Evolutionary conservation across 2,888 invertebrate genomes (phyloP), one percentile per base, ranked within the genome.

Genomic region (Cheilosia soror): DNA sequence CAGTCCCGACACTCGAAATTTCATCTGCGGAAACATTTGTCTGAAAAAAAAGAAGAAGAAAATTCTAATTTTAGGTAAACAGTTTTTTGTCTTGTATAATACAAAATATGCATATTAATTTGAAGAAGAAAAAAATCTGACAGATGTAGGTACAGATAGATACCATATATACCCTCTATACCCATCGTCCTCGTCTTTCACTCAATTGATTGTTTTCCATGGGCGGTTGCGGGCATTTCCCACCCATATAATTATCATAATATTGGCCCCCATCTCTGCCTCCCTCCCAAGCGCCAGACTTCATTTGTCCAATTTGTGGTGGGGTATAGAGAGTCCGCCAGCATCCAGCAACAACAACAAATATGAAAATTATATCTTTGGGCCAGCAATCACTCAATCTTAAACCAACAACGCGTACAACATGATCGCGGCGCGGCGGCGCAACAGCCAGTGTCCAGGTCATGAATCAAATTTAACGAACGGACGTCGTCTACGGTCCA

Each of bases 11-110:
- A 99, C 97, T 92, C 98, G 97, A 93, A 99, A 98, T 95, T 99
- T 99, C 96, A 97, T 99, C 94, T 99, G 98, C 91, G 99, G 99
- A 94, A 99, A 99, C 98, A 99, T 99, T 95, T 99, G 98, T 95
- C 99, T 99, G 96, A 88, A 96, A 94, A 88, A 62, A 87, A 73
- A n/a, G n/a, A 85, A 29, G 77, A 73, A 78, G 75, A 73, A 58
- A 37, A 47, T 15, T 4, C 4, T 4, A 37, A 37, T 37, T 37
- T 37, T 37, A 37, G 37, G 11, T 11, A 51, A 77, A 57, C 11
- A 31, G 58, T n/a, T 44, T 42, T 6, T 15, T n/a, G n/a, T n/a
- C n/a, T 33, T 9, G 27, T 20, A 33, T 69, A n/a, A n/a, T 55
- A 33, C 29, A 37, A 53, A 1, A 27, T 49, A 33, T 20, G 11